These are phyloP conservation scores for Drosophila nigritarsus DNA, from an alignment of 2,888 invertebrate genomes.

Conservation along the genomic window DNA sequence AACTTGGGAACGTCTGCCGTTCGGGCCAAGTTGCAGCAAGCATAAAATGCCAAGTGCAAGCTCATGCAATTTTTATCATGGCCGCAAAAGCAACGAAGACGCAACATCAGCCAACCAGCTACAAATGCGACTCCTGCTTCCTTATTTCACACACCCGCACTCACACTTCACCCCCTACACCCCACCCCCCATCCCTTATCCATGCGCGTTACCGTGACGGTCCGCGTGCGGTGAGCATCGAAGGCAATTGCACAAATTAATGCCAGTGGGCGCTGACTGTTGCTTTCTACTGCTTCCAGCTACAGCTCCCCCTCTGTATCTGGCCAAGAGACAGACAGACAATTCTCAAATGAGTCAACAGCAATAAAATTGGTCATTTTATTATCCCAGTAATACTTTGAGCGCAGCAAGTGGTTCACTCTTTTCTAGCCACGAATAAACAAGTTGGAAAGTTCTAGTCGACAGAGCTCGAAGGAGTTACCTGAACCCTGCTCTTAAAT, in stretches of 20 bases:
- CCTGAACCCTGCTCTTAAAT: background rate
- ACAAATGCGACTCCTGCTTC: slow-evolving; percentile 15
- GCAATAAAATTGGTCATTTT: slow-evolving; percentile 84
- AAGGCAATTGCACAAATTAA: slow-evolving; percentile 78
- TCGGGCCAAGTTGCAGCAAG: slow-evolving; percentile 51
- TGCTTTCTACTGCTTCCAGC: slow-evolving; percentile 38
- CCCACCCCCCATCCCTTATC: slow-evolving; percentile 1
- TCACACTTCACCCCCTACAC: background rate
- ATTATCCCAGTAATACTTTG: slow-evolving; percentile 65
- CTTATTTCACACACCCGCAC: background rate
- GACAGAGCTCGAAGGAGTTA: background rate
- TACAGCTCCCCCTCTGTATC: slow-evolving; percentile 38
- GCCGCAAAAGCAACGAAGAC: slow-evolving; percentile 67
- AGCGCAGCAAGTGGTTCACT: slow-evolving; percentile 34
- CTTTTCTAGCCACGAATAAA: slow-evolving; percentile 4
- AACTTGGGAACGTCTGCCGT: slow-evolving; percentile 78
- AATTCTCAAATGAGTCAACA: slow-evolving; percentile 84
- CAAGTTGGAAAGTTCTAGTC: background rate
- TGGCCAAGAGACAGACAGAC: slow-evolving; percentile 61
- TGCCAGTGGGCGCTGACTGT: slow-evolving; percentile 71
- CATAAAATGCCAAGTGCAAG: slow-evolving; percentile 80
- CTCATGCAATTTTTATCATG: slow-evolving; percentile 83
- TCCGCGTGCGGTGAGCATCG: slow-evolving; percentile 36
- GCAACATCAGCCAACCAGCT: slow-evolving; percentile 33
- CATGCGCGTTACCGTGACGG: slow-evolving; percentile 54